phyloP scores from a whole-genome alignment of 1,140 invertebrate genomes.

The Melitaea cinxia region DNA sequence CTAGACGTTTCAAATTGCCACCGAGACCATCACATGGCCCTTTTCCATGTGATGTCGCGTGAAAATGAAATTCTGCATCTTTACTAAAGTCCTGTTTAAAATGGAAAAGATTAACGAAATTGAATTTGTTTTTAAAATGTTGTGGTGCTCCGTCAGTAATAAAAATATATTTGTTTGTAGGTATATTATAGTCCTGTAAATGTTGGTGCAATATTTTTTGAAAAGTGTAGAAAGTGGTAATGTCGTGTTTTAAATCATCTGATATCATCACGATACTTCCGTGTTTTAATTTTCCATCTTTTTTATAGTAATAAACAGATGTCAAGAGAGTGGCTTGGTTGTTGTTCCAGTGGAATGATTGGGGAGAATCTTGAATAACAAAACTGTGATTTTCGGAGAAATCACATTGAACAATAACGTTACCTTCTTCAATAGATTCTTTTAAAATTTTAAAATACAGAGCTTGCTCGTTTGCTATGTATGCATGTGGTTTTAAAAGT shows the following conservation, averaged over 20 bases:
- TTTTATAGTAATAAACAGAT: constrained; percentile 12
- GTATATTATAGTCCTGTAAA: background rate
- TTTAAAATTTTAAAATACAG: constrained; percentile 32
- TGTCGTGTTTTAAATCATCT: constrained; percentile 5
- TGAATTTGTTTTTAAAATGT: no score
- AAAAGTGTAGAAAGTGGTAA: constrained; percentile 1
- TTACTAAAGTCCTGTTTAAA: background rate
- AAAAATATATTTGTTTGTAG: background rate
- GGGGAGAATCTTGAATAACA: constrained; percentile 31
- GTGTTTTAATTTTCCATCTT: constrained; percentile 14
- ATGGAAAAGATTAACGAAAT: no score
- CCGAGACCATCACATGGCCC: constrained; percentile 2
- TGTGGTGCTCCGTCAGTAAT: constrained; percentile 3
- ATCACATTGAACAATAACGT: constrained; percentile 33
- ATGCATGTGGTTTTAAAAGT: constrained; percentile 30
- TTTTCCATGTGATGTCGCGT: constrained; percentile 8
- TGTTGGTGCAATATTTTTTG: constrained; percentile 4
- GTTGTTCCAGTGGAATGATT: constrained; percentile 35
- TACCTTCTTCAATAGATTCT: constrained; percentile 22
- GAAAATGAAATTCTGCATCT: background rate
- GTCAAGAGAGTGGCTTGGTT: constrained; percentile 30
- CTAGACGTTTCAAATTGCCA: background rate
- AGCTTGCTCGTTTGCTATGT: constrained; percentile 29
- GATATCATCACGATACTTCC: constrained; percentile 1
- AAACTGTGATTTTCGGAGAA: constrained; percentile 39